A percentile compares a stretch with the other conserved stretches of the same genome.
Conservation (phyloP, 2,797 vertebrate genomes). For the Chloroceryle amazona region DNA sequence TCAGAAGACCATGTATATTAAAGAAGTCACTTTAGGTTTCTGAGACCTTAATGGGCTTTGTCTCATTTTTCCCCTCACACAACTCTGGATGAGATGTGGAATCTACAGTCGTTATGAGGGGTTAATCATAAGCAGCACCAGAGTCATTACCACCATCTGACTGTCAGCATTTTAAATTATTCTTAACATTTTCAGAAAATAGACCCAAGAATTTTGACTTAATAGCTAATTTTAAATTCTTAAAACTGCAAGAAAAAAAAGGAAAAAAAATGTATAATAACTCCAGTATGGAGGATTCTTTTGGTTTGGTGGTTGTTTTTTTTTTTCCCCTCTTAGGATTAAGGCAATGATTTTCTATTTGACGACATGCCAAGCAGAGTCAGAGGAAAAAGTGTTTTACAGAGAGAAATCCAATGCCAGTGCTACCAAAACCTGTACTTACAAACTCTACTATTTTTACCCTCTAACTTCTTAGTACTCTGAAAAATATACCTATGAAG, state of each 20-base stretch:
- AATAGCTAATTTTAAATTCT: not conserved
- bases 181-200: not conserved
- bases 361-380: not conserved
- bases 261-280: not conserved
- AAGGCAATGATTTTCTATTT: not conserved
- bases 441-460: not conserved
- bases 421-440: not conserved
- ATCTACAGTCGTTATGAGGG: not conserved
- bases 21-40: constrained; percentile 66
- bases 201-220: not conserved
- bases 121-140: not conserved
- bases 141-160: not conserved
- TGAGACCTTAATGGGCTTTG: constrained; percentile 70
- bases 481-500: not conserved
- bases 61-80: constrained; percentile 5
- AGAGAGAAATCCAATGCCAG: not conserved
- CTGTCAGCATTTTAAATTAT: constrained; percentile 12
- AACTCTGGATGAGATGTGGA: constrained; percentile 42
- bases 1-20: constrained; percentile 53
- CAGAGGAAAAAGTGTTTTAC: not conserved
- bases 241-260: not conserved
- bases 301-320: not conserved
- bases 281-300: not conserved
- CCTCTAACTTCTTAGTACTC: not conserved
- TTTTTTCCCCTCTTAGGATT: not conserved